phyloP scores from a whole-genome alignment of 2,113 vertebrate genomes.

The Zonotrichia leucophrys region DNA sequence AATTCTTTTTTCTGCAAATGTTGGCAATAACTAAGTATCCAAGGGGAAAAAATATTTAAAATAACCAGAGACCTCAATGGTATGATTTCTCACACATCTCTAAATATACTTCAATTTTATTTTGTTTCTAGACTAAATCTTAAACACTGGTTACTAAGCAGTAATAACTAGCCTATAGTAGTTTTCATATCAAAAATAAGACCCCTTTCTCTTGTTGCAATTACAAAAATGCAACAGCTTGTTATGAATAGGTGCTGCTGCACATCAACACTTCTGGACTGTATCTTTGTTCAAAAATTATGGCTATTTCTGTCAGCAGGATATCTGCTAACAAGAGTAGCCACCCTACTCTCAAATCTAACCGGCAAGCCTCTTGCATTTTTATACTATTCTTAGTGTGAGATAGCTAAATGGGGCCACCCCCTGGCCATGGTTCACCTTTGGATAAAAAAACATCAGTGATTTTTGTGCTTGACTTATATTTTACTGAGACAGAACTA shows the following conservation, averaged over 20 bases:
- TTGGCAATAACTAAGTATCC: background rate
- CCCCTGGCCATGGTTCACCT: background rate
- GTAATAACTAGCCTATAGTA: background rate
- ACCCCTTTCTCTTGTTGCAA: background rate
- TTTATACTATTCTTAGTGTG: background rate
- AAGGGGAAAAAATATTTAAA: background rate
- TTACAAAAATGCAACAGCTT: background rate
- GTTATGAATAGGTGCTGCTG: background rate
- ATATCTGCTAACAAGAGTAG: background rate
- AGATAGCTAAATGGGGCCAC: slow-evolving; percentile 7
- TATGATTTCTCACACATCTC: background rate
- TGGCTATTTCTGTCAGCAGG: background rate
- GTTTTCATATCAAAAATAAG: background rate
- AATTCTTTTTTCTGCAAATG: background rate
- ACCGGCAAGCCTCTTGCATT: background rate
- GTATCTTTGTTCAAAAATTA: background rate
- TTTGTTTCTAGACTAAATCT: background rate
- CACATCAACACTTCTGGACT: background rate
- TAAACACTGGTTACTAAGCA: background rate
- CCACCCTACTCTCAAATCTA: background rate
- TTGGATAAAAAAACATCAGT: background rate
- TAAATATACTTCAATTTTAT: background rate
- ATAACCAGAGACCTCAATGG: background rate
- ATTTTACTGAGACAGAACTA: background rate
- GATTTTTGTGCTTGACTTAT: background rate